Evolutionary conservation across 1,140 invertebrate species (phyloP), one percentile per base, ranked within the genome.

Genomic region (Papilio aristodemus): DNA sequence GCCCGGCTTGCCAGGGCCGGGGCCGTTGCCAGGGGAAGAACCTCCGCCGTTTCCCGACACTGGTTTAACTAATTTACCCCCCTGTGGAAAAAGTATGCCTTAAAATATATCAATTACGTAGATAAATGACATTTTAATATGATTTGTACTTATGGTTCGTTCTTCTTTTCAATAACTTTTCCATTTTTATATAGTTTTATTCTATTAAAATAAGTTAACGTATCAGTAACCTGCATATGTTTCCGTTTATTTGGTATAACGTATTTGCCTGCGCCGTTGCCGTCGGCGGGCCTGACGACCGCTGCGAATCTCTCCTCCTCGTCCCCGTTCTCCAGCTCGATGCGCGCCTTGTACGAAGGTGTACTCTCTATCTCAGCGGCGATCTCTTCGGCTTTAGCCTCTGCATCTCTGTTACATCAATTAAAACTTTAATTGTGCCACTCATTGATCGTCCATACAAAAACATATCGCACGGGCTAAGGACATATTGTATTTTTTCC

Each of bases 281-380:
- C 62, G 39, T 83, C 83, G 9, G 70, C 74, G 22, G 92, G 93
- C 37, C 95, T 89, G 71, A 94, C 92, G 19, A 96, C 95, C 17
- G 95, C 94, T 17, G 95, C 95, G 91, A 95, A 98, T 76, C 94
- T 92, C 77, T 97, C 95, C 86, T 98, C 97, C 80, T 98, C 96
- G 78, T 98, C 97, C 0, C 96, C 97, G 92, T 98, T 98, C 92
- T 98, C 97, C 62, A 98, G 80, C 64, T 97, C 96, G 64, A 96
- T 92, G 71, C 96, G 93, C n/a, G 94, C 94, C 82, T 95, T 95
- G 77, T 97, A 96, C 70, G 93, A 92, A 0, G 96, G 95, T 85
- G 96, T 95, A 79, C 93, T 95, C 87, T 98, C 97, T 67, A 99
- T 98, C 92, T 98, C 97, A 41, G 94, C 94, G 0, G 97, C 97